Conservation (phyloP, 1,140 invertebrate species). For the Pogonomyrmex californicus region DNA sequence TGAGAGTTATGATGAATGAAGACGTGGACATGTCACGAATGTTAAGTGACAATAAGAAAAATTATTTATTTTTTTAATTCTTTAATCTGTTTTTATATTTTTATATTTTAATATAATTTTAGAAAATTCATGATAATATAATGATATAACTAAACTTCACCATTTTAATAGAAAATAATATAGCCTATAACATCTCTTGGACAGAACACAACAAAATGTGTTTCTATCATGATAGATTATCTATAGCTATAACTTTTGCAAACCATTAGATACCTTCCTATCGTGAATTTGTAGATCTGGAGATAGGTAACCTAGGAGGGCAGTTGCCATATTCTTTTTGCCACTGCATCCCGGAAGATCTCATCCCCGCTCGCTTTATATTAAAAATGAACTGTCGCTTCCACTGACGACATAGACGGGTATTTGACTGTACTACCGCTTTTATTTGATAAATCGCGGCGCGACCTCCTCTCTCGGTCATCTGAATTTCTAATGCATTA, state of each 20-base stretch:
- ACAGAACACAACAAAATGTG: conserved; percentile 21
- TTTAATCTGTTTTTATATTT: background rate
- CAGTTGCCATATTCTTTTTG: conserved; percentile 78
- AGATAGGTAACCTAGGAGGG: conserved; percentile 55
- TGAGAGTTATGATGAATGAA: conserved; percentile 82
- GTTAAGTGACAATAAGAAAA: conserved; percentile 62
- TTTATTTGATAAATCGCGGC: conserved; percentile 85
- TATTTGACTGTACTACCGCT: conserved; percentile 84
- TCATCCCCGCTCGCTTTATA: conserved; percentile 76
- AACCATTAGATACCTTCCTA: conserved; percentile 66
- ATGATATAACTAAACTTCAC: background rate
- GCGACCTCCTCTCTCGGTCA: conserved; percentile 82
- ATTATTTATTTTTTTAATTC: conserved; percentile 63
- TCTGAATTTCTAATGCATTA: conserved; percentile 86
- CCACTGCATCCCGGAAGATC: conserved; percentile 70
- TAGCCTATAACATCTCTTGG: background rate
- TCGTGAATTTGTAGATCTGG: conserved; percentile 56
- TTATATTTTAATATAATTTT: background rate
- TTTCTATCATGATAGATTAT: conserved; percentile 75
- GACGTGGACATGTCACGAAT: conserved; percentile 76
- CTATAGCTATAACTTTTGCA: conserved; percentile 72
- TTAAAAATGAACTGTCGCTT: conserved; percentile 85
- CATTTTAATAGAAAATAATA: conserved; percentile 1
- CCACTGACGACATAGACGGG: conserved; percentile 83
- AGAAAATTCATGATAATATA: background rate